Conservation (phyloP, 2,113 vertebrate species). For the Scatophagus argus region DNA sequence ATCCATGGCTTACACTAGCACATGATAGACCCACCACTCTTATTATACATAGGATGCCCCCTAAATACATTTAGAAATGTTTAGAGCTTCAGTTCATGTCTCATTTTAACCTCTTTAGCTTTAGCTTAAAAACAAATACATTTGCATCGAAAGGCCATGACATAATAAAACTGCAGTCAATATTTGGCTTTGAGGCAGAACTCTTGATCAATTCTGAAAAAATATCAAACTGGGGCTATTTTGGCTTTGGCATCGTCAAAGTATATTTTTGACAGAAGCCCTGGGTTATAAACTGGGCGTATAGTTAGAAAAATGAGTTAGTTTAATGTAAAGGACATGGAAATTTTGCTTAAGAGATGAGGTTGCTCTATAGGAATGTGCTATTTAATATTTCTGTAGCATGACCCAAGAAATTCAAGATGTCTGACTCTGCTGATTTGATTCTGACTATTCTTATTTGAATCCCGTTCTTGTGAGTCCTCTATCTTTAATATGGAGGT, state of each 20-base stretch:
- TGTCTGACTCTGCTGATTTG: background rate
- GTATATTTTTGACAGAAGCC: too few relatives aligned
- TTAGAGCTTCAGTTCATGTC: background rate
- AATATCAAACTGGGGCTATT: too few relatives aligned
- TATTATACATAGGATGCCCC: background rate
- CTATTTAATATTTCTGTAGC: background rate
- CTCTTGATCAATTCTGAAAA: too few relatives aligned
- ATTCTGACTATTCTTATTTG: background rate
- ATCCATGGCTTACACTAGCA: constrained; percentile 22
- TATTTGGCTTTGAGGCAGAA: too few relatives aligned
- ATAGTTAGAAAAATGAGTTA: background rate
- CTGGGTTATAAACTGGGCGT: background rate
- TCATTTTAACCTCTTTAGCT: too few relatives aligned
- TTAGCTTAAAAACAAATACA: too few relatives aligned
- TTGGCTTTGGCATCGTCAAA: too few relatives aligned
- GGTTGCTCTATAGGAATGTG: background rate
- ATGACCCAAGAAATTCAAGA: background rate
- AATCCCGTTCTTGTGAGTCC: background rate
- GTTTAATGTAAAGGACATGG: background rate
- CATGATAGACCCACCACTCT: constrained; percentile 17
- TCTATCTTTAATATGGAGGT: background rate
- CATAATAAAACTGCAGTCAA: too few relatives aligned
- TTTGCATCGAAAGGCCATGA: too few relatives aligned
- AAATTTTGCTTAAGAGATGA: background rate
- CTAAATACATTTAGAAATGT: background rate